Evolutionary conservation across 2,797 vertebrate species (phyloP), one percentile per base, ranked within the genome.

Genomic region (Mus minutoides): DNA sequence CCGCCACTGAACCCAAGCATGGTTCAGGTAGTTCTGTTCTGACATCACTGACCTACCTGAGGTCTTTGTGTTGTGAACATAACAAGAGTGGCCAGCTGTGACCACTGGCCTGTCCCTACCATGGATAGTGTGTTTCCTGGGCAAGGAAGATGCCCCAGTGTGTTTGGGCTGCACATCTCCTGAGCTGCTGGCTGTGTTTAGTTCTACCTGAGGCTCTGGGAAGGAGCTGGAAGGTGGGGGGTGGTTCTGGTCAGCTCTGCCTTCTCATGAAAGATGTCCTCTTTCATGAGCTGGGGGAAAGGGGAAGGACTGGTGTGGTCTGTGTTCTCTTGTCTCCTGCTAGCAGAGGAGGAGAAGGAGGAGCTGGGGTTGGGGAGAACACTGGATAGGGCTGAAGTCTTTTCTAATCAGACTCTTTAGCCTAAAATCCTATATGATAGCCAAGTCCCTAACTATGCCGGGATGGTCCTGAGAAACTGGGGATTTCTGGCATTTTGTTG

Each of bases 11-110:
- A 78, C 6, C 37, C 6, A 6, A 12, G 11, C 34, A 40, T 37
- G 52, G 22, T 22, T 43, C 78, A 84, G 79, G 60, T 5, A 80
- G 88, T 12, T 86, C 84, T 71, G 60, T 79, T 94, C 34, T 16
- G 54, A 76, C 43, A 37, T 49, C 78, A 40, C 60, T 8, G 26
- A 46, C 95, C 22, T 96, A 80, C 92, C 54, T 31, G 75, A 94
- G 90, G 82, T 92, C 90, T 37, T 11, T 78, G 8, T 67, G 67
- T 58, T 92, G 80, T 77, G 79, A 62, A 67, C 49, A 60, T 80
- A 78, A 37, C 52, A 58, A 37, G 88, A 71, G 54, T 78, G 60
- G 73, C 31, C 73, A 91, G 40, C 34, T 69, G 58, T 12, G 22
- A 56, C 58, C 17, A 5, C 40, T 12, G 21, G 31, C 64, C 84